Percentiles rank a stretch among this genome's conserved stretches.
These are phyloP conservation scores for Muntiacus reevesi DNA, from an alignment of 2,113 vertebrate genomes.

Conservation along the genomic window DNA sequence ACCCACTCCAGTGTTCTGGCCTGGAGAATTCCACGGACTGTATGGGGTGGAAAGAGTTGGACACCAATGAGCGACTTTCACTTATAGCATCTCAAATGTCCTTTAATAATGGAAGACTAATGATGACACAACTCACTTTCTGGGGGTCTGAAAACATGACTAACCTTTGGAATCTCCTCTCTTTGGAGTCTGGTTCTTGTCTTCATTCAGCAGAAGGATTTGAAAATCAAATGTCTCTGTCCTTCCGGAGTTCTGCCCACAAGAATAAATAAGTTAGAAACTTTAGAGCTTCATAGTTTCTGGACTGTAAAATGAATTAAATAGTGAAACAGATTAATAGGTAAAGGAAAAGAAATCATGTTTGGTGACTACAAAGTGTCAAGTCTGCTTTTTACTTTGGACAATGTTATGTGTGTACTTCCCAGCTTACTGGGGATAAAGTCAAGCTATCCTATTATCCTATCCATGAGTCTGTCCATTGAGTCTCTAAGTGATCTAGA, in stretches of 20 bases:
- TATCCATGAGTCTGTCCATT: not conserved
- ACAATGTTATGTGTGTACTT: not conserved
- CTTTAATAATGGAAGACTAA: not conserved
- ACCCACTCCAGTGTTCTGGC: not conserved
- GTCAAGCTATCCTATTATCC: not conserved
- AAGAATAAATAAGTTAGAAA: not conserved
- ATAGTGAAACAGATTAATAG: not conserved
- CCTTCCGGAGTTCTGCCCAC: not conserved
- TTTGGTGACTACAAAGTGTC: not conserved
- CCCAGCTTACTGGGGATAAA: not conserved
- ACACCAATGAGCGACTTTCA: not conserved
- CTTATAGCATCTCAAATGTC: not conserved
- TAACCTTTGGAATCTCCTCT: not conserved
- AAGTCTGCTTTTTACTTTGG: not conserved
- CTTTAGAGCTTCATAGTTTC: not conserved
- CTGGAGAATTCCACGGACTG: not conserved
- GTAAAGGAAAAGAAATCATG: not conserved
- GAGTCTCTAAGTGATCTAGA: not conserved
- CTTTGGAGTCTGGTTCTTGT: not conserved
- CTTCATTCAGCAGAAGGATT: not conserved
- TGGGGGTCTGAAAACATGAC: not conserved
- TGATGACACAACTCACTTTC: not conserved
- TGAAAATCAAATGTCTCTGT: not conserved
- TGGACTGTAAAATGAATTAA: not conserved
- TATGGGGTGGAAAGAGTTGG: not conserved